Conservation (phyloP, 2,797 vertebrate species). For the Danio jaintianensis region DNA sequence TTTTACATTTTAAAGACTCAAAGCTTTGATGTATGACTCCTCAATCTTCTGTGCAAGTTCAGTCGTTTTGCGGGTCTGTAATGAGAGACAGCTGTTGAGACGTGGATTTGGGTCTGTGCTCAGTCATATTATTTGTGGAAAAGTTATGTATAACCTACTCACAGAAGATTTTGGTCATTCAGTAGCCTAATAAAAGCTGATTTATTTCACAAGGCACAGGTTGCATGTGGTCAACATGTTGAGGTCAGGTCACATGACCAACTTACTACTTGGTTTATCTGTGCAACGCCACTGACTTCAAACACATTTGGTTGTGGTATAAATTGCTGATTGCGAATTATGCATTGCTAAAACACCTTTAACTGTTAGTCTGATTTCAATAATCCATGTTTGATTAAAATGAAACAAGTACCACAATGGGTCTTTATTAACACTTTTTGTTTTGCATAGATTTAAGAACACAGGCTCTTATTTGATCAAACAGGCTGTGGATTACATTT, state of each 20-base stretch:
- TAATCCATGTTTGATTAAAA: not conserved
- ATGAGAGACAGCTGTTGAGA: conserved; percentile 21
- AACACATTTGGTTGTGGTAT: not conserved
- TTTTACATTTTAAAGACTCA: conserved; percentile 47
- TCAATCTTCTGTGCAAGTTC: not conserved
- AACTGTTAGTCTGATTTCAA: not conserved
- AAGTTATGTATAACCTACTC: not conserved
- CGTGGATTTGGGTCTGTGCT: not conserved
- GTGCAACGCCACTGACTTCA: not conserved
- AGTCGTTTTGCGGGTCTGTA: conserved; percentile 9
- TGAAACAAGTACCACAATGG: not conserved
- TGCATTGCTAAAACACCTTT: too few relatives aligned
- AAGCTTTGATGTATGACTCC: not conserved
- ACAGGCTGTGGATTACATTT: not conserved
- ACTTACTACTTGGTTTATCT: not conserved
- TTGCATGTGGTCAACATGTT: not conserved
- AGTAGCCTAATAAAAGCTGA: not conserved
- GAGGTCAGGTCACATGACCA: not conserved
- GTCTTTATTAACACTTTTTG: conserved; percentile 28
- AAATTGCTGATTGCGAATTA: not conserved
- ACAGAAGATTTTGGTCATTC: not conserved
- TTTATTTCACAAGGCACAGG: conserved; percentile 2
- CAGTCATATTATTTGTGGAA: not conserved
- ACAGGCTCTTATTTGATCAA: not conserved
- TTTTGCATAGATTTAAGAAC: conserved; percentile 41